phyloP scores from a whole-genome alignment of 1,140 invertebrate species.

The Solenopsis fugax region DNA sequence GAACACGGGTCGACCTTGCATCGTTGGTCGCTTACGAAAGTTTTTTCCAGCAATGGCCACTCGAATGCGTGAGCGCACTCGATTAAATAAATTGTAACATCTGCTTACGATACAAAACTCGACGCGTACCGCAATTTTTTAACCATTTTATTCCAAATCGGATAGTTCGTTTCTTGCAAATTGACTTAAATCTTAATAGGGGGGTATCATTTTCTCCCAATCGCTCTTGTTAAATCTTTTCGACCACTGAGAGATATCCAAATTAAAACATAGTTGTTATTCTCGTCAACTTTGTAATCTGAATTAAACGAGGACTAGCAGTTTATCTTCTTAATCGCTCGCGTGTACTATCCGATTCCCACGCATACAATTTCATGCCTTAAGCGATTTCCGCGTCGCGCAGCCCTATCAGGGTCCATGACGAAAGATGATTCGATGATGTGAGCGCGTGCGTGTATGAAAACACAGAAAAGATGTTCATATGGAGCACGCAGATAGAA shows the following conservation, averaged over 20 bases:
- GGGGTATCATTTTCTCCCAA: not conserved
- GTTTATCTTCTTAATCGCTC: not conserved
- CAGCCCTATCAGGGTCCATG: not conserved
- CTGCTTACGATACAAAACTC: not conserved
- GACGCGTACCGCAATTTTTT: not conserved
- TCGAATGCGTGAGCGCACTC: not conserved
- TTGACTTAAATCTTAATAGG: not conserved
- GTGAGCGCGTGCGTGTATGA: not conserved
- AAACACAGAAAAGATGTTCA: not conserved
- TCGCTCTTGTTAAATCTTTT: not conserved
- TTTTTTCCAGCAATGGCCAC: conserved; percentile 30
- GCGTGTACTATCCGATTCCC: conserved; percentile 7
- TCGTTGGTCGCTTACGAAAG: conserved; percentile 26
- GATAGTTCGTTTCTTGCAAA: not conserved
- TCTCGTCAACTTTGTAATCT: not conserved
- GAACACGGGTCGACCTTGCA: conserved; percentile 15
- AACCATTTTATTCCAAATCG: not conserved
- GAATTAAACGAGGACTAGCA: conserved; percentile 21
- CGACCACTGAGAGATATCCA: not conserved
- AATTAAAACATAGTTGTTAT: not conserved
- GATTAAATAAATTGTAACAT: not conserved
- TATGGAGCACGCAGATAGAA: not conserved
- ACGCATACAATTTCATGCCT: conserved; percentile 5
- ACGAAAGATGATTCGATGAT: conserved; percentile 31
- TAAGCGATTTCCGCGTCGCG: conserved; percentile 7